Base-by-base conservation (phyloP, 2,113 vertebrate genomes). In the Tetraodon nigroviridis region DNA sequence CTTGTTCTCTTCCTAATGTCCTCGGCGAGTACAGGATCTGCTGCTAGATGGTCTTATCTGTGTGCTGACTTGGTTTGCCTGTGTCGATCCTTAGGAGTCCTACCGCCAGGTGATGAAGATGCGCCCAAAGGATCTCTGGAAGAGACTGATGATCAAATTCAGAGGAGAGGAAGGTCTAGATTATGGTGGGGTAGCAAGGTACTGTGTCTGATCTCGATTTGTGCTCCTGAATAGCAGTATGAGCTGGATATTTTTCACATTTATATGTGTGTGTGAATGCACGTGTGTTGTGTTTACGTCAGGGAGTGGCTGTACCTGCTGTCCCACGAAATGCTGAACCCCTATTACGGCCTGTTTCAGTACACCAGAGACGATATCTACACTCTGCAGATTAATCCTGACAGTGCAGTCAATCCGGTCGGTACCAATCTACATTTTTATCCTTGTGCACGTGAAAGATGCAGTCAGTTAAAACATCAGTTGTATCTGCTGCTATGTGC, bases 81-180 rank as follows among this genome's bases (percentile, higher is more conserved):
- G 14, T 71, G 40, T 48, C 58, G 5, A 71, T 93, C 47, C 1
- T 1, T 63, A 98, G 97, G 97, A 99, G 76, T 99, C 97, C 2
- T 99, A 99, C 78, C 91, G 97, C 47, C 96, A 98, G 78, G 96
- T 98, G 82, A 99, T 99, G 96, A 99, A 98, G 89, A 99, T 98
- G 97, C 95, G 97, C 70, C 96, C 97, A 16, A 98, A 98, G 84
- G 96, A 99, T 86, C 89, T 99, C 29, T 98, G 96, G 96, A 99
- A 99, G 83, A 92, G 97, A 90, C 90, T 99, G 76, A 99, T 99
- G 97, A 98, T 99, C 81, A 99, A 99, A 83, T 99, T 99, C 67
- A 92, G 96, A 82, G 97, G 95, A 71, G 97, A 99, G 72, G 97
- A 99, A 82, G 97, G 97, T 21, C 91, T 99, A 58, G 97, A 99